A percentile compares a stretch with the other conserved stretches of the same genome.
Conservation (phyloP, 2,888 invertebrate genomes). For the Pollenia amentaria region DNA sequence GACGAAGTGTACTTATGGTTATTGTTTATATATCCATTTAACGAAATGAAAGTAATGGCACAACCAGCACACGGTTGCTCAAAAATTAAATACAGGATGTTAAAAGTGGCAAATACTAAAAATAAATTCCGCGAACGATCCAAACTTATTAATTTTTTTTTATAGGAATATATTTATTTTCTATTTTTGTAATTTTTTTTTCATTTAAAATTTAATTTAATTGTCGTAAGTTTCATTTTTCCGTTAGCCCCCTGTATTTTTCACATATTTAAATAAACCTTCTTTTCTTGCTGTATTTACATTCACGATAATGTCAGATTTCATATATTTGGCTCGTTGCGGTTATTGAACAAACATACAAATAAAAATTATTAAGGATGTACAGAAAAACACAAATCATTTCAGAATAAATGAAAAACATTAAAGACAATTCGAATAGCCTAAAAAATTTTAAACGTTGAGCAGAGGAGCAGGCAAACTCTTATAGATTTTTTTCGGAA, state of each 20-base stretch:
- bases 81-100: conserved; percentile 17
- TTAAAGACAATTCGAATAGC: no score
- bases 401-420: no score
- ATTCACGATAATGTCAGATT: conserved; percentile 49
- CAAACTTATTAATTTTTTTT: no score
- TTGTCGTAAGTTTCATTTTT: background rate
- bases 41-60: conserved; percentile 48
- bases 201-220: background rate
- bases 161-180: no score
- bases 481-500: no score
- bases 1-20: conserved; percentile 45
- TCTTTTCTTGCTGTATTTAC: background rate
- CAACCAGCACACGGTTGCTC: background rate
- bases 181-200: no score
- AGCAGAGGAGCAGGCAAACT: no score
- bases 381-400: background rate
- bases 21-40: conserved; percentile 62
- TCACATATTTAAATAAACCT: background rate
- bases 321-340: conserved; percentile 51
- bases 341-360: conserved; percentile 57
- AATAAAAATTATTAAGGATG: conserved; percentile 21
- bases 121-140: background rate
- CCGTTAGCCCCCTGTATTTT: conserved; percentile 7
- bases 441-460: no score
- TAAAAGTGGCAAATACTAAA: background rate